Evolutionary conservation across 2,888 invertebrate genomes (phyloP), one percentile per base, ranked within the genome.

Genomic region (Sclerodermus sp.): DNA sequence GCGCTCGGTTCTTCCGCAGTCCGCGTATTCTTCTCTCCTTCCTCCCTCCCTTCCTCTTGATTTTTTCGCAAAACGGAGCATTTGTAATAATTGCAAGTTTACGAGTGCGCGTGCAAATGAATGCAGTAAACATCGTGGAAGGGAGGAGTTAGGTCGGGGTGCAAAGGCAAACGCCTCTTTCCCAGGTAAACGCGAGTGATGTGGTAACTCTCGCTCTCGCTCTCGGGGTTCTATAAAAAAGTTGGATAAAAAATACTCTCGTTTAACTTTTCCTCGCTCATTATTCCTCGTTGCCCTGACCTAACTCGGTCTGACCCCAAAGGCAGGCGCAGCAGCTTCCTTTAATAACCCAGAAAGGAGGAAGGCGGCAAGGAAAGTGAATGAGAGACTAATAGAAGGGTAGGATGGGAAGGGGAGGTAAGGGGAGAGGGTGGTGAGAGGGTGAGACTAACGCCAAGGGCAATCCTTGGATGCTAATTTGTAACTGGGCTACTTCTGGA

Each of bases 401-500:
- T 49, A 51, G 46, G 39, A 30, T 4, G 10, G 32, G 40, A 40
- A 40, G 43, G 23, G 43, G 41, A 36, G 47, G 15, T 9, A 42
- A 29, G 30, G 30, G 30, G 30, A 42, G 14, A 23, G 42, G 30
- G 30, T 6, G 6, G 30, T 30, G 10, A 30, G 56, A 47, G 10
- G 52, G 57, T 58, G 65, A 64, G 58, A 55, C 57, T 59, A 64
- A 68, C 68, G 70, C 71, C 74, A 74, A 73, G 73, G 73, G 73
- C 73, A 72, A 73, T 72, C 64, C 73, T 70, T 63, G 66, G 72
- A 74, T 75, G 74, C 73, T 75, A 74, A 75, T 75, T 75, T 74
- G 74, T 74, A 73, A 73, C 73, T 74, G 74, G 73, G 66, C 73
- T 74, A 73, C 73, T 75, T 74, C 70, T 70, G 67, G 58, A 52